These are phyloP conservation scores for Cephalopholis sonnerati DNA, from an alignment of 2,113 vertebrate genomes.

Conservation along the genomic window DNA sequence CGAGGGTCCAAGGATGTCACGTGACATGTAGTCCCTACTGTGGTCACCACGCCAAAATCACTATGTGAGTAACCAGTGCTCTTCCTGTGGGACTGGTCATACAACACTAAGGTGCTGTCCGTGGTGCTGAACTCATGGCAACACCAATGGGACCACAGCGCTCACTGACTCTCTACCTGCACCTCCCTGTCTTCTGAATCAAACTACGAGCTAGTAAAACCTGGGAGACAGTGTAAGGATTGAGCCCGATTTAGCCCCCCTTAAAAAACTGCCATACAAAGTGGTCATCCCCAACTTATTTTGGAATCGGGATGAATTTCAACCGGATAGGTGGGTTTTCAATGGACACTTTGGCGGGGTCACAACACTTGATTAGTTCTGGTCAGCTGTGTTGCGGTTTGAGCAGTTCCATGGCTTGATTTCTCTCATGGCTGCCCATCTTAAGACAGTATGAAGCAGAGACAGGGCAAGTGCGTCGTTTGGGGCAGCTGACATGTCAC, in stretches of 20 bases:
- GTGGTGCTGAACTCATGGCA: constrained; percentile 71
- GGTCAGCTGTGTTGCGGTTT: not conserved
- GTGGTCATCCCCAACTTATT: not conserved
- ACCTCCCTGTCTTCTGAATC: not conserved
- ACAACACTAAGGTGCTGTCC: constrained; percentile 60
- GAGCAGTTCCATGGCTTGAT: not conserved
- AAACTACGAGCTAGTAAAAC: not conserved
- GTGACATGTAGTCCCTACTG: constrained; percentile 17
- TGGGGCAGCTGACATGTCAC: not conserved
- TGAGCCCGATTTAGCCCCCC: too few species aligned
- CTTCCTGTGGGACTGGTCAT: constrained; percentile 36
- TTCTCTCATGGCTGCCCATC: not conserved
- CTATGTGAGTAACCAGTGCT: not conserved
- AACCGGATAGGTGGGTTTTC: not conserved
- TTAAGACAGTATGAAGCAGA: not conserved
- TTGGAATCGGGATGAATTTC: not conserved
- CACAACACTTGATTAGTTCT: not conserved
- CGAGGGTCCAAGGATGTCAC: not conserved
- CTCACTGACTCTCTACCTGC: constrained; percentile 2
- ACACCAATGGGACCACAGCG: constrained; percentile 12
- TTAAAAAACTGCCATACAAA: too few species aligned
- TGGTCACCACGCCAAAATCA: not conserved
- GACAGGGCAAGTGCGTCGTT: too few species aligned
- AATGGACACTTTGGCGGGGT: not conserved
- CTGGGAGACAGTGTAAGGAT: not conserved